Percentiles rank a stretch among this genome's conserved stretches.
Conservation (phyloP, 2,113 vertebrate genomes). For the Ochotona princeps region DNA sequence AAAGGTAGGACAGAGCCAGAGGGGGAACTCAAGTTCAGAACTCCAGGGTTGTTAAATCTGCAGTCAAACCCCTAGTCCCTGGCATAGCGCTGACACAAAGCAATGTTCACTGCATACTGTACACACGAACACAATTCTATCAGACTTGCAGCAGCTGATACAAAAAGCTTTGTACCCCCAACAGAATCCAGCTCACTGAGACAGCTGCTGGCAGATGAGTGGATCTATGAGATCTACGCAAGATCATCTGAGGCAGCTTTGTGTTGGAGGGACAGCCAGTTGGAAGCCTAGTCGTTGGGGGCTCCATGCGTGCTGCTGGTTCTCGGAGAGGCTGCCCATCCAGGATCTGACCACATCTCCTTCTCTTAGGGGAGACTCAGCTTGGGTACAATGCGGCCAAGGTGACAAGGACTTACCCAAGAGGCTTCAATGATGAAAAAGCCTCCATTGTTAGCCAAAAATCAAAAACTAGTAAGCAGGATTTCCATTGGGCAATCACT, state of each 20-base stretch:
- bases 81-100: neutral
- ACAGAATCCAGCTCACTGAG: neutral
- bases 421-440: neutral
- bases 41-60: neutral
- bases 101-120: neutral
- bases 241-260: neutral
- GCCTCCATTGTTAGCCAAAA: constrained; percentile 5
- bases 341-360: neutral
- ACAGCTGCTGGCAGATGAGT: neutral
- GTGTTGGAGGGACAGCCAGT: neutral
- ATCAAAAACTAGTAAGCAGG: constrained; percentile 42
- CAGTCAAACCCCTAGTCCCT: neutral
- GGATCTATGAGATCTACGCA: neutral
- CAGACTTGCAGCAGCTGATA: neutral
- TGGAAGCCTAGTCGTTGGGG: too few relatives aligned
- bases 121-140: neutral
- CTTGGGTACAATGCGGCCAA: neutral
- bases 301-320: neutral
- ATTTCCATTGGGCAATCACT: constrained; percentile 23
- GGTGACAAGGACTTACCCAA: neutral
- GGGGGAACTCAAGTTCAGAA: neutral
- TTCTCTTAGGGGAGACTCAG: neutral
- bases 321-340: neutral
- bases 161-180: neutral
- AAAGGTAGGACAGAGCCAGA: neutral